These are phyloP conservation scores for Parasteatoda tepidariorum DNA, from an alignment of 1,140 invertebrate genomes.

Conservation along the genomic window DNA sequence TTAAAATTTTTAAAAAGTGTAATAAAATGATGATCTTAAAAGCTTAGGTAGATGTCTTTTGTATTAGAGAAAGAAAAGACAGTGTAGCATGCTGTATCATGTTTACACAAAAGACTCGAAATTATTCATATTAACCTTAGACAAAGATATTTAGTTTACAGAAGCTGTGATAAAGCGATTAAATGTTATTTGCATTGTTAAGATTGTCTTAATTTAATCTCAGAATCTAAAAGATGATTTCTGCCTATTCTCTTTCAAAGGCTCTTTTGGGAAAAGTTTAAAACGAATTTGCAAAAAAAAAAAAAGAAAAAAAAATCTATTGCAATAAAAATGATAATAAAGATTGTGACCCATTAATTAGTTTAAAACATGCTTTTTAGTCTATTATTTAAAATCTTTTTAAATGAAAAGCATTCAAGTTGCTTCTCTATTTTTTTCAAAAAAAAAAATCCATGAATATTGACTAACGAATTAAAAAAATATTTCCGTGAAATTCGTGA, in stretches of 20 bases:
- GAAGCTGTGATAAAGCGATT: not conserved
- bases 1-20: not conserved
- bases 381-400: too few relatives aligned
- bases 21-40: slow-evolving; percentile 19
- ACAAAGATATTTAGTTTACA: not conserved
- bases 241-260: not conserved
- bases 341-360: not conserved
- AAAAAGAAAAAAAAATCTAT: not conserved
- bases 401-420: too few relatives aligned
- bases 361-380: too few relatives aligned
- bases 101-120: not conserved
- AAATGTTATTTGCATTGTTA: slow-evolving; percentile 23
- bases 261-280: not conserved
- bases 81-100: not conserved
- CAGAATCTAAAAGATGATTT: not conserved
- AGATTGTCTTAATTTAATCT: not conserved
- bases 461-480: too few relatives aligned
- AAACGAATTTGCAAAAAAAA: not conserved
- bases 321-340: not conserved
- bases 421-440: too few relatives aligned
- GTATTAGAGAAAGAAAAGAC: not conserved
- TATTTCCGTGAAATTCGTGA: too few relatives aligned
- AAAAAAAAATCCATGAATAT: too few relatives aligned
- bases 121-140: not conserved
- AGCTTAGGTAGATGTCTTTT: slow-evolving; percentile 10